A percentile compares a stretch with the other conserved stretches of the same genome.
phyloP scores from a whole-genome alignment of 2,888 invertebrate species.

The Nephrotoma guestfalica region DNA sequence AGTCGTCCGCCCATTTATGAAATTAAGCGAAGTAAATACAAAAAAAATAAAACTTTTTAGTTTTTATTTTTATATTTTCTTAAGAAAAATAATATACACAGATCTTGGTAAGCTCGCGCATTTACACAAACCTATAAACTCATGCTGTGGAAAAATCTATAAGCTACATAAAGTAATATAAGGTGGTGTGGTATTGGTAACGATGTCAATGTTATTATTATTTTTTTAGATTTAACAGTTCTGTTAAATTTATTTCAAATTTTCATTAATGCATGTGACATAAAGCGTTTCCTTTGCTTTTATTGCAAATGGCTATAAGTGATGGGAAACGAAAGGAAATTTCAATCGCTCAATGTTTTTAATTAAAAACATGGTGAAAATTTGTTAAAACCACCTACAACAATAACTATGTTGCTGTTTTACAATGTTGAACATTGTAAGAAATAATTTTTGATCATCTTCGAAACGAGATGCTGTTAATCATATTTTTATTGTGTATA shows the following conservation, averaged over 20 bases:
- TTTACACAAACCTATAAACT: neutral
- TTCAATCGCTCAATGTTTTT: neutral
- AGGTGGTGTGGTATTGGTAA: neutral
- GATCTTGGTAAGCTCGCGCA: neutral
- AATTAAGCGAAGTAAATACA: neutral
- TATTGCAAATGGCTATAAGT: neutral
- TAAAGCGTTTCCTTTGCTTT: neutral
- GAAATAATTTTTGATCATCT: neutral
- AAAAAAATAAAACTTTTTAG: neutral
- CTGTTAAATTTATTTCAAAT: neutral
- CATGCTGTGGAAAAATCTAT: neutral
- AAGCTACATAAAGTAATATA: neutral
- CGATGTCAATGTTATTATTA: neutral
- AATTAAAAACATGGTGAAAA: neutral
- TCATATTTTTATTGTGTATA: neutral
- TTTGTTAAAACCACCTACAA: neutral
- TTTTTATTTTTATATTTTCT: neutral
- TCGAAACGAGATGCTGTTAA: neutral
- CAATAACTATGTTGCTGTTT: neutral
- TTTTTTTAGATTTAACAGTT: neutral
- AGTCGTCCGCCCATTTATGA: constrained; percentile 8
- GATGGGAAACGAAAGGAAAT: neutral
- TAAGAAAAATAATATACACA: neutral
- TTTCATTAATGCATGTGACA: neutral
- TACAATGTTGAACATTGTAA: neutral